These are phyloP conservation scores for Lithophane semibrunnea DNA, from an alignment of 2,888 invertebrate species.

Conservation along the genomic window DNA sequence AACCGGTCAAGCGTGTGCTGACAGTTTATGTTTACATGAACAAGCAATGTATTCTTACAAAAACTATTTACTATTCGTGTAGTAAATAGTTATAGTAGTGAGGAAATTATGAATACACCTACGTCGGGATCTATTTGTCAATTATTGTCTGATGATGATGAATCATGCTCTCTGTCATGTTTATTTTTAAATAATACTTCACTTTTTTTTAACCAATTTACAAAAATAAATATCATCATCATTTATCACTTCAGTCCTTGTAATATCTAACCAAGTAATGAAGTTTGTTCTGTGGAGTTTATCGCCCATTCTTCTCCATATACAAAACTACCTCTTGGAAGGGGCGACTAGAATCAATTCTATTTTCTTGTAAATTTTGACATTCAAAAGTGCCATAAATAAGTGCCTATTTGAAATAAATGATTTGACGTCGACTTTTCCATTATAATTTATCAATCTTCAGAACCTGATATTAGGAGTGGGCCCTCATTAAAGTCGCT, in stretches of 20 bases:
- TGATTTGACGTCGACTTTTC: neutral
- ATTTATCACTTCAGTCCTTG: no score
- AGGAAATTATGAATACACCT: slow-evolving; percentile 20
- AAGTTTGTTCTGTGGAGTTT: neutral
- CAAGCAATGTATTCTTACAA: slow-evolving; percentile 18
- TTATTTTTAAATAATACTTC: neutral
- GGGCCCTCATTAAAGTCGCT: no score
- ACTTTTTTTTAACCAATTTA: no score
- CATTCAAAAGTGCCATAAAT: no score
- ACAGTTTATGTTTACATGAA: slow-evolving; percentile 20
- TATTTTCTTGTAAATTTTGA: no score
- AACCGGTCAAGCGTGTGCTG: slow-evolving; percentile 43
- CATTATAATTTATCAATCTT: neutral
- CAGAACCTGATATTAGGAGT: no score
- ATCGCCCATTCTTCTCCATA: no score
- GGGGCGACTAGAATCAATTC: no score
- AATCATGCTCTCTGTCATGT: neutral
- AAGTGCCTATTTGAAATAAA: no score
- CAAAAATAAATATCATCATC: no score
- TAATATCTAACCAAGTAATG: neutral
- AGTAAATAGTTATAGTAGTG: slow-evolving; percentile 29
- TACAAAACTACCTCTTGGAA: no score
- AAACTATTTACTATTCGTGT: slow-evolving; percentile 49
- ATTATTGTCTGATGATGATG: neutral
- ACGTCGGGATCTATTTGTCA: slow-evolving; percentile 9